A percentile compares a stretch with the other conserved stretches of the same genome.
These are phyloP conservation scores for Dicrostonyx torquatus DNA, from an alignment of 2,797 vertebrate genomes.

Conservation along the genomic window DNA sequence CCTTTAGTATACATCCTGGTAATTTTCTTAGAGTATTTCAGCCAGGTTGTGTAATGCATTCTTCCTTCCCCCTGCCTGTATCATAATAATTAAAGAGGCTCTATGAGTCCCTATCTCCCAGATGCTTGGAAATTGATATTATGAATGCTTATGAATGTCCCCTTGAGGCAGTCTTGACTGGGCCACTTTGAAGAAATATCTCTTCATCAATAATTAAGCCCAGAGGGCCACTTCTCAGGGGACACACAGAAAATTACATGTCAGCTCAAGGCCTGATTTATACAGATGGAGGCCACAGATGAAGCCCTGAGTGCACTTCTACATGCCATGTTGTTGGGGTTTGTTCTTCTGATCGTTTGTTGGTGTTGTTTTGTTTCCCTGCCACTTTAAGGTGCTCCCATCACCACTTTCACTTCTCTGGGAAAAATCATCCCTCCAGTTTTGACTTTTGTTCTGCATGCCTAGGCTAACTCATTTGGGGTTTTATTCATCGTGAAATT, in stretches of 20 bases:
- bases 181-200: slow-evolving; percentile 82
- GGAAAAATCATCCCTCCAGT: background rate
- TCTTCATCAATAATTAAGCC: slow-evolving; percentile 81
- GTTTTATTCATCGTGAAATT: slow-evolving; percentile 4
- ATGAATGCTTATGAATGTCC: slow-evolving; percentile 79
- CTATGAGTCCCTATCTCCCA: slow-evolving; percentile 70
- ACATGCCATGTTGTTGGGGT: too few relatives aligned
- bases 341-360: background rate
- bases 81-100: slow-evolving; percentile 75
- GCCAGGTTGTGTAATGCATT: background rate
- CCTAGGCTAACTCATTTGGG: background rate
- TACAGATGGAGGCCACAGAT: slow-evolving; percentile 50
- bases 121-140: slow-evolving; percentile 80
- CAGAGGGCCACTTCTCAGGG: slow-evolving; percentile 78
- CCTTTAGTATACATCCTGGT: background rate
- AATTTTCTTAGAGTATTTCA: slow-evolving; percentile 56
- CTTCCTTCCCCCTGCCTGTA: slow-evolving; percentile 7
- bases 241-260: slow-evolving; percentile 77
- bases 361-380: background rate
- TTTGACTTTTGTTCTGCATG: background rate
- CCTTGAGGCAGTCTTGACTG: slow-evolving; percentile 74
- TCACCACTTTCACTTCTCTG: background rate
- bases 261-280: slow-evolving; percentile 77
- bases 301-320: background rate
- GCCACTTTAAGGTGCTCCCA: background rate